Evolutionary conservation across 2,888 invertebrate genomes (phyloP), one percentile per base, ranked within the genome.

Genomic region (Ornithoptera priamus): DNA sequence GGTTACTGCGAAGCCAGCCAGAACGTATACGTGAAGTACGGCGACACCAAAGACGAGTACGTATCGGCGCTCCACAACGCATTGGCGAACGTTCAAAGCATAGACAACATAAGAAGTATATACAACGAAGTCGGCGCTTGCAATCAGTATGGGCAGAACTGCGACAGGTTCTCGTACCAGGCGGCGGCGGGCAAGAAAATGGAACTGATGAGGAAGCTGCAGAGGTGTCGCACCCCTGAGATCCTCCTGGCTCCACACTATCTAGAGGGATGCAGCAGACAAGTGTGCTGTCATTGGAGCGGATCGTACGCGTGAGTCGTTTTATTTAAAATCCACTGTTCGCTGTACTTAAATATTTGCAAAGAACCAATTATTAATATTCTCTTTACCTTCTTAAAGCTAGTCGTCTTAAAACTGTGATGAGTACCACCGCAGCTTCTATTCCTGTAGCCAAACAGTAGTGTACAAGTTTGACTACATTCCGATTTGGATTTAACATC

Each of bases 231-330:
- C 75, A 96, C 96, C 0, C 96, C 97, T 0, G 97, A 97, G 89
- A 95, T 97, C 56, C 87, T 97, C 50, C 86, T 97, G 36, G 95
- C 96, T 0, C 97, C 97, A 20, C 95, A 96, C 75, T 96, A 95
- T 82, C 83, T 96, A 67, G 94, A 94, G 71, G 86, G 87, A 0
- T 89, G 90, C 68, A 85, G 76, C 62, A 75, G 91, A 36, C 92
- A 88, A 74, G 84, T 90, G 57, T 87, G 93, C 85, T 88, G 93
- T 77, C 86, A 93, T 75, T 89, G 93, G 93, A 85, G 92, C 72
- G 80, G 88, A 36, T 85, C 91, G 0, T 89, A 89, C 63, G 72
- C 82, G 90, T 90, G 61, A 85, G 87, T 85, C 62, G 20, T 24
- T 20, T 20, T 57, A 20, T 57, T 56, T 50, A 30, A 4, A 5